These are phyloP conservation scores for Laupala kohalensis DNA, from an alignment of 1,140 invertebrate species.

Conservation along the genomic window DNA sequence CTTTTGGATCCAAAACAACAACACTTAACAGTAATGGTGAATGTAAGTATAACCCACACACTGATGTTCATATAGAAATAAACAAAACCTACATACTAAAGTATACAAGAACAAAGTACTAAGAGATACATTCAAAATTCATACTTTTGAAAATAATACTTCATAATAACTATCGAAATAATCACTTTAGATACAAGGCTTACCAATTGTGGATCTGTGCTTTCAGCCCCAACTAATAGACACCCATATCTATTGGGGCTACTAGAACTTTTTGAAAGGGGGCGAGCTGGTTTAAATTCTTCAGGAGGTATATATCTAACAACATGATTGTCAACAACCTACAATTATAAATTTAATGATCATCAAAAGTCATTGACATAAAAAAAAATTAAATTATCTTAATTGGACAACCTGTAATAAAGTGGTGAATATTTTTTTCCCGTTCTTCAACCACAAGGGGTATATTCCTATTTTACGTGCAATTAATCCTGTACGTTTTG, in stretches of 20 bases:
- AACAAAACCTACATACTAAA: too few relatives aligned
- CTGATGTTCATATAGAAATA: too few relatives aligned
- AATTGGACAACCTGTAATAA: conserved; percentile 59
- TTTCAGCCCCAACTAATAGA: conserved; percentile 79
- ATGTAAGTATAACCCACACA: too few relatives aligned
- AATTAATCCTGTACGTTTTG: conserved; percentile 69
- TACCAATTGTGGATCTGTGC: conserved; percentile 62
- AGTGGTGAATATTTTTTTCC: conserved; percentile 62
- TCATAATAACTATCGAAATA: too few relatives aligned
- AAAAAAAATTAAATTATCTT: conserved; percentile 4
- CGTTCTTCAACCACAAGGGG: conserved; percentile 83
- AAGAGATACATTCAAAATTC: too few relatives aligned
- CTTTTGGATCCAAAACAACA: background rate
- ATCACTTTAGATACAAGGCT: conserved; percentile 9
- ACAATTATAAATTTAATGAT: conserved; percentile 8
- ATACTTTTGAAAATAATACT: conserved; percentile 7
- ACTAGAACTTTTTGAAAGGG: conserved; percentile 30
- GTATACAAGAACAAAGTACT: too few relatives aligned
- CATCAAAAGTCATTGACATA: background rate
- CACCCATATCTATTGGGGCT: conserved; percentile 42
- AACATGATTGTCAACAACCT: conserved; percentile 93
- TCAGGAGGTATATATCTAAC: conserved; percentile 82
- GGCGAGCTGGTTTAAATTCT: conserved; percentile 46
- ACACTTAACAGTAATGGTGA: background rate
- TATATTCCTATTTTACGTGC: conserved; percentile 87